A percentile compares a stretch with the other conserved stretches of the same genome.
phyloP scores from a whole-genome alignment of 2,888 invertebrate species.

The Neuroscelio doddi region DNA sequence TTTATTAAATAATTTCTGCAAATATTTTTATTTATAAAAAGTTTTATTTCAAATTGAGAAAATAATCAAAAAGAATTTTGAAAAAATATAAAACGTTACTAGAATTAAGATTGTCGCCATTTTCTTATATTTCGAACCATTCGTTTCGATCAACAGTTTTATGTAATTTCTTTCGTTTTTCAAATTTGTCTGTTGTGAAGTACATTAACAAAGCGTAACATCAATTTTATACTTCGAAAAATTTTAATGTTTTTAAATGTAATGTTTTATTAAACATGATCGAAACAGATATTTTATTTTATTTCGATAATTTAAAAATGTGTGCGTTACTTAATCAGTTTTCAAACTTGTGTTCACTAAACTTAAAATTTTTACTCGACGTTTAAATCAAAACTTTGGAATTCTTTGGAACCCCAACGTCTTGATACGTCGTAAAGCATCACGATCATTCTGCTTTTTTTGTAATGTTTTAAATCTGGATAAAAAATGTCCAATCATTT shows the following conservation, averaged over 20 bases:
- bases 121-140: too few species aligned
- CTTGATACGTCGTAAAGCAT: constrained; percentile 3
- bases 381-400: constrained; percentile 22
- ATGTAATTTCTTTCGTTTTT: constrained; percentile 14
- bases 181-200: too few species aligned
- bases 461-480: constrained; percentile 7
- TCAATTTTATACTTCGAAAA: constrained; percentile 20
- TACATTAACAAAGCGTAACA: too few species aligned
- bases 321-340: background rate
- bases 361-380: constrained; percentile 23
- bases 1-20: too few species aligned
- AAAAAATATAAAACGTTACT: too few species aligned
- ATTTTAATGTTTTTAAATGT: constrained; percentile 27
- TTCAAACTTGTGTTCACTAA: constrained; percentile 46
- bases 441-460: constrained; percentile 4
- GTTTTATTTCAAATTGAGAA: too few species aligned
- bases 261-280: constrained; percentile 3
- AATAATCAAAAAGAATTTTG: too few species aligned
- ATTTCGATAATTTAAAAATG: background rate
- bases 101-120: too few species aligned
- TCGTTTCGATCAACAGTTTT: too few species aligned
- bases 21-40: too few species aligned
- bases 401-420: constrained; percentile 4
- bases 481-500: too few species aligned
- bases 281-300: too few species aligned